Conservation (phyloP, 2,113 vertebrate genomes). For the Meles meles region DNA sequence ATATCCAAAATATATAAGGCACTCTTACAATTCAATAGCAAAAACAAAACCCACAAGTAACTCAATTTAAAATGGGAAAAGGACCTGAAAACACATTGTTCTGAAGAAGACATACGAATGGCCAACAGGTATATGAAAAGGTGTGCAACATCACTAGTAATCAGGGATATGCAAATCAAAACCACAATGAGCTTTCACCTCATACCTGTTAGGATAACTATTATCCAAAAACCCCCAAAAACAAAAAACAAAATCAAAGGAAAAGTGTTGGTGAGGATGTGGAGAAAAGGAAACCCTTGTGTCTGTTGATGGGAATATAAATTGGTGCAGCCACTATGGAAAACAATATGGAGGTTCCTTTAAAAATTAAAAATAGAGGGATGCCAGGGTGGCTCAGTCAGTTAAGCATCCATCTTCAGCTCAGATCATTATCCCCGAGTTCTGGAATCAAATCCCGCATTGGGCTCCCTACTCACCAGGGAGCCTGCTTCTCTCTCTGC, state of each 20-base stretch:
- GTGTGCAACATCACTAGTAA: not conserved
- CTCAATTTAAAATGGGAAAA: not conserved
- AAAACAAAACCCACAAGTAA: not conserved
- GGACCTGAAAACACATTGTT: not conserved
- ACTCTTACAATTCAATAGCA: not conserved
- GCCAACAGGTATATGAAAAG: not conserved
- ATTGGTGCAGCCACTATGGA: not conserved
- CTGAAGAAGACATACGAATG: not conserved
- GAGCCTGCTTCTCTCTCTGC: too few species aligned
- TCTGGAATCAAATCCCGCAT: too few species aligned
- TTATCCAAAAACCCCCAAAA: not conserved
- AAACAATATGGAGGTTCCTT: not conserved
- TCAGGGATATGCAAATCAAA: not conserved
- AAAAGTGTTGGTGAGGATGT: not conserved
- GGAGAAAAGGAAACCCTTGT: not conserved
- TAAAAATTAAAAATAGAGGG: not conserved
- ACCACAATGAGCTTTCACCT: not conserved
- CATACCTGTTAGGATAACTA: not conserved
- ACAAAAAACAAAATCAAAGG: not conserved
- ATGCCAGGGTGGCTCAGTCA: too few species aligned
- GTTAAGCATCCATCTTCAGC: too few species aligned
- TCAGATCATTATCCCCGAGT: too few species aligned
- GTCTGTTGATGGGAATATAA: not conserved
- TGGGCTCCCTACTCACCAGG: too few species aligned
- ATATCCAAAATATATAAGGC: not conserved